phyloP scores from a whole-genome alignment of 2,113 vertebrate species.

The Platichthys stellatus region DNA sequence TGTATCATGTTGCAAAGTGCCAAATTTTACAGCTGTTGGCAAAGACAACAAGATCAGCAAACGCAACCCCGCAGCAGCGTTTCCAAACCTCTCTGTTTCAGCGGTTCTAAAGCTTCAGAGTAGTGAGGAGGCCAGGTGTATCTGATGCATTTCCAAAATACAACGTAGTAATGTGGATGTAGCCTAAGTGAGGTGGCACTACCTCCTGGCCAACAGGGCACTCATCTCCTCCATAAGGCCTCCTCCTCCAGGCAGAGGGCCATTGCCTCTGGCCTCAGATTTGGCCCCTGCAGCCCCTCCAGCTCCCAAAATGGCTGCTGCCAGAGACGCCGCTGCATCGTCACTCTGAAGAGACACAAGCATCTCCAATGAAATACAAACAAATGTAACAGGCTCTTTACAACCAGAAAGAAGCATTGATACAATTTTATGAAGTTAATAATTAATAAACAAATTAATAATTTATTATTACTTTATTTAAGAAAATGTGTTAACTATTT shows the following conservation, averaged over 20 bases:
- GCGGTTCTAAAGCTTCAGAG: too few species aligned
- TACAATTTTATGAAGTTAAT: too few species aligned
- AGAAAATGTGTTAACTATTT: too few species aligned
- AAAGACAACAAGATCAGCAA: too few species aligned
- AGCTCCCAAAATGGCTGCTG: conserved; percentile 63
- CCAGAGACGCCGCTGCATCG: conserved; percentile 81
- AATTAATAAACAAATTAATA: background rate
- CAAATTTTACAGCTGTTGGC: too few species aligned
- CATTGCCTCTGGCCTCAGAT: conserved; percentile 92
- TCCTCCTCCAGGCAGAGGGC: conserved; percentile 89
- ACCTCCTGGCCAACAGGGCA: conserved; percentile 97
- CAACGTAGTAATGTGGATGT: too few species aligned
- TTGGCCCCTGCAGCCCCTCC: conserved; percentile 82
- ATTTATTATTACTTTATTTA: background rate
- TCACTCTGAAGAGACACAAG: conserved; percentile 83
- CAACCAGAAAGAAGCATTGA: background rate
- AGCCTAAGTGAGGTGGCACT: conserved; percentile 18
- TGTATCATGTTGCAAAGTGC: too few species aligned
- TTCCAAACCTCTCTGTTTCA: too few species aligned
- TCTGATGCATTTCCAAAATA: background rate
- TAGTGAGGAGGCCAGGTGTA: too few species aligned
- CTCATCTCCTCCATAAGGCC: conserved; percentile 99
- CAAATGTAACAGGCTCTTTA: background rate
- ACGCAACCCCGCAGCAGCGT: too few species aligned
- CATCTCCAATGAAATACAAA: background rate